Base-by-base conservation (phyloP, 2,888 invertebrate genomes). In the Nudaria mundana region DNA sequence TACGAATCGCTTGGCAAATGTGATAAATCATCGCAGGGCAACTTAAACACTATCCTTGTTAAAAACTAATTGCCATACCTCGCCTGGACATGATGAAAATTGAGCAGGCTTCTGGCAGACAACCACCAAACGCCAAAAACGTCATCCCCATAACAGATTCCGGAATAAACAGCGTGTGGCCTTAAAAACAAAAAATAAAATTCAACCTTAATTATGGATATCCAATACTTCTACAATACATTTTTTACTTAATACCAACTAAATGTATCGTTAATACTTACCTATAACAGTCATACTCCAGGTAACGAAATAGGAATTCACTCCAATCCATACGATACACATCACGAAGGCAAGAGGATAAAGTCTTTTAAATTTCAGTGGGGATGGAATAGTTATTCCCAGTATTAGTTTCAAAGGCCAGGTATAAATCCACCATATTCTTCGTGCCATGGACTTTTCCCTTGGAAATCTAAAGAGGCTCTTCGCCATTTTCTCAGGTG, bases 211-310 rank as follows among this genome's bases (percentile, higher is more conserved):
- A 8, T n/a, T n/a, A n/a, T n/a, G n/a, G n/a, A n/a, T n/a, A n/a
- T n/a, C n/a, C n/a, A n/a, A n/a, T n/a, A n/a, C n/a, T n/a, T n/a
- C n/a, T n/a, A n/a, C n/a, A n/a, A n/a, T n/a, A n/a, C n/a, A n/a
- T n/a, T n/a, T n/a, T n/a, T n/a, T n/a, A n/a, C n/a, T n/a, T n/a
- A n/a, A n/a, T n/a, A n/a, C n/a, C n/a, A n/a, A n/a, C n/a, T n/a
- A n/a, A n/a, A n/a, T n/a, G n/a, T n/a, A n/a, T n/a, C n/a, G n/a
- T n/a, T n/a, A n/a, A 8, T 8, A 49, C 59, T 39, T 45, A 94
- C 97, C 97, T 51, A 97, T 92, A 3, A 95, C 90, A 18, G 96
- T 93, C 73, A 97, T 94, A 93, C 97, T 96, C 98, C 98, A 98
- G 0, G 97, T 94, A 15, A 97, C 94, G 37, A 96, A 62, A 69